phyloP scores from a whole-genome alignment of 2,888 invertebrate genomes.

The Osmoderma eremita region DNA sequence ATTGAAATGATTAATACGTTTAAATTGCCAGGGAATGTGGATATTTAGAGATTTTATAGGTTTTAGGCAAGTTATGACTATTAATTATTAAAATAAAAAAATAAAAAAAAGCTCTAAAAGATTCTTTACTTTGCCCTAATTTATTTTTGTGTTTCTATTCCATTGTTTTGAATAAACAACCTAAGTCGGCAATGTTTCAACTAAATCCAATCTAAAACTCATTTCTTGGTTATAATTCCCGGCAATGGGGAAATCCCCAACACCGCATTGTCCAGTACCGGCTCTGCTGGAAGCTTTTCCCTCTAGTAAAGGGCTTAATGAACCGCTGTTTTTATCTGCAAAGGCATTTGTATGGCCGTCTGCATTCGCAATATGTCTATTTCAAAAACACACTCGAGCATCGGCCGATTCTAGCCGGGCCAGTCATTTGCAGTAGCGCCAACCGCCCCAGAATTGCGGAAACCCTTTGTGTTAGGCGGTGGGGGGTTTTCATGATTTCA shows the following conservation, averaged over 20 bases:
- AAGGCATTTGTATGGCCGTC: background rate
- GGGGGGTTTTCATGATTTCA: background rate
- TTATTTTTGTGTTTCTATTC: no score
- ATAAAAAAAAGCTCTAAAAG: no score
- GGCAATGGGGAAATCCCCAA: background rate
- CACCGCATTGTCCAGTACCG: background rate
- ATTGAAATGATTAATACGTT: background rate
- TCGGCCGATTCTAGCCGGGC: background rate
- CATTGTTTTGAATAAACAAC: no score
- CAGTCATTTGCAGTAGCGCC: conserved; percentile 4
- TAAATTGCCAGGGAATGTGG: background rate
- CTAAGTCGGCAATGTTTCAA: no score
- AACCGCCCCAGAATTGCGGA: no score
- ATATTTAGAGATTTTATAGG: no score
- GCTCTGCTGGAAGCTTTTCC: background rate
- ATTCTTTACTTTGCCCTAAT: no score
- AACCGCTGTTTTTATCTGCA: conserved; percentile 6
- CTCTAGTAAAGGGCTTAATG: conserved; percentile 12
- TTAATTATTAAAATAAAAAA: no score
- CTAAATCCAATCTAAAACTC: no score
- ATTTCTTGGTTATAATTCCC: no score
- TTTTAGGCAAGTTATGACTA: no score
- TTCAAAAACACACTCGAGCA: conserved; percentile 14
- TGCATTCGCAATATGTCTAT: background rate
- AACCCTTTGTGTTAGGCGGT: background rate